phyloP scores from a whole-genome alignment of 2,888 invertebrate species.

The Fragum fragum region DNA sequence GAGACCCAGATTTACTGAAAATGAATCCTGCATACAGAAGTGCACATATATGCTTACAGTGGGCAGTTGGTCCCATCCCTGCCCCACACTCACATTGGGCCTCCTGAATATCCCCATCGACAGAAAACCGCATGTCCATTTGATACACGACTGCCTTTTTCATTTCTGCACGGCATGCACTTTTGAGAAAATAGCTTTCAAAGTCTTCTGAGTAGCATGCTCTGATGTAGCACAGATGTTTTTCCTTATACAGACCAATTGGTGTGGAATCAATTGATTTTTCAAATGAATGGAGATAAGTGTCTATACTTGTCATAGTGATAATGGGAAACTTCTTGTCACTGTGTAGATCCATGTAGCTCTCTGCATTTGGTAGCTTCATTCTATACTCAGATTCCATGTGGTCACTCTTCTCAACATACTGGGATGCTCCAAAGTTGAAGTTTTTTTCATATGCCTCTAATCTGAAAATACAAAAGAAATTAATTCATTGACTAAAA shows the following conservation, averaged over 20 bases:
- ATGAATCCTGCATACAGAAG: slow-evolving; percentile 47
- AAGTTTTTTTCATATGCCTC: slow-evolving; percentile 68
- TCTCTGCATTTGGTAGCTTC: slow-evolving; percentile 25
- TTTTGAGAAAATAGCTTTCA: background rate
- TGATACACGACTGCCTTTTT: slow-evolving; percentile 43
- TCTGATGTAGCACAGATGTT: slow-evolving; percentile 45
- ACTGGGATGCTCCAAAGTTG: no score
- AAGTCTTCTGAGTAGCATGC: no score
- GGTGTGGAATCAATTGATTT: slow-evolving; percentile 38
- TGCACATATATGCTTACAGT: slow-evolving; percentile 70
- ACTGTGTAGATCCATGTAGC: slow-evolving; percentile 45
- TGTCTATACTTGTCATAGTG: background rate
- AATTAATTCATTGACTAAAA: no score
- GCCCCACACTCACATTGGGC: slow-evolving; percentile 71
- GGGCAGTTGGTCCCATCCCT: slow-evolving; percentile 69
- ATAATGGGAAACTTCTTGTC: slow-evolving; percentile 32
- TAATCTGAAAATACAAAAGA: slow-evolving; percentile 59
- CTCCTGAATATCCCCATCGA: slow-evolving; percentile 51
- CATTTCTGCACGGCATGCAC: slow-evolving; percentile 52
- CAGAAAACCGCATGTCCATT: slow-evolving; percentile 48
- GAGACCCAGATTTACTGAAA: background rate
- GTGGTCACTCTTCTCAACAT: slow-evolving; percentile 27
- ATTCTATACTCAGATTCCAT: slow-evolving; percentile 42
- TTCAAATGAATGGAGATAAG: slow-evolving; percentile 30
- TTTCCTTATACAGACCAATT: slow-evolving; percentile 40